Evolutionary conservation across 2,888 invertebrate species (phyloP).

Genomic region (Eupithecia subumbrata): DNA sequence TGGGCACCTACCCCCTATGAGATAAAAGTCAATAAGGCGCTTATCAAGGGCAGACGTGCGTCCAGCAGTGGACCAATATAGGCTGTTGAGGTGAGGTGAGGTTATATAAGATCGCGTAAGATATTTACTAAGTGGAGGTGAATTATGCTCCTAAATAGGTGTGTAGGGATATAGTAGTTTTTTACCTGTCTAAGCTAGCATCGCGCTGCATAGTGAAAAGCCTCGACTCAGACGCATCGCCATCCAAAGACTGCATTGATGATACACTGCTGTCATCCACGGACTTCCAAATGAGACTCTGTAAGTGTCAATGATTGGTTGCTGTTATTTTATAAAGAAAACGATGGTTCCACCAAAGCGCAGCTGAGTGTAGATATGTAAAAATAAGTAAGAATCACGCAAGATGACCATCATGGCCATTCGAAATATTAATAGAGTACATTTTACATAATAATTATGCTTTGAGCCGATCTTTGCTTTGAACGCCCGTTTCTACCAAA

Average conservation of each 20-base stretch:
- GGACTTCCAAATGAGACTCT: conserved; percentile 91
- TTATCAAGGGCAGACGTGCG: too few species aligned
- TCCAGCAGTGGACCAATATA: too few species aligned
- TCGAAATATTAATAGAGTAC: too few species aligned
- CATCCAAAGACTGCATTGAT: conserved; percentile 91
- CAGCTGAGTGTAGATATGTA: background rate
- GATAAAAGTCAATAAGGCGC: too few species aligned
- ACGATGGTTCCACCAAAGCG: background rate
- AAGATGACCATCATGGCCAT: background rate
- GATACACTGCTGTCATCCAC: conserved; percentile 93
- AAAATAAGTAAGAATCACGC: background rate
- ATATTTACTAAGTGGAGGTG: too few species aligned
- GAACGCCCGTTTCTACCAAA: too few species aligned
- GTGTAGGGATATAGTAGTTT: background rate
- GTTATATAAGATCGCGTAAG: too few species aligned
- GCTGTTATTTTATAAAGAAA: background rate
- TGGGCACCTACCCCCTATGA: too few species aligned
- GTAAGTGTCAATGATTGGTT: conserved; percentile 18
- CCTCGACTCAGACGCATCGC: conserved; percentile 83
- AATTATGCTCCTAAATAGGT: too few species aligned
- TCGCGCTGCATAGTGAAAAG: conserved; percentile 87
- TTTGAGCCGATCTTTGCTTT: too few species aligned
- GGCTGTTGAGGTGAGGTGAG: too few species aligned
- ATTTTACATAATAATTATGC: too few species aligned
- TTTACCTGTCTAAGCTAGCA: conserved; percentile 90